Conservation (phyloP, 2,797 vertebrate genomes). For the Ciconia nigra region DNA sequence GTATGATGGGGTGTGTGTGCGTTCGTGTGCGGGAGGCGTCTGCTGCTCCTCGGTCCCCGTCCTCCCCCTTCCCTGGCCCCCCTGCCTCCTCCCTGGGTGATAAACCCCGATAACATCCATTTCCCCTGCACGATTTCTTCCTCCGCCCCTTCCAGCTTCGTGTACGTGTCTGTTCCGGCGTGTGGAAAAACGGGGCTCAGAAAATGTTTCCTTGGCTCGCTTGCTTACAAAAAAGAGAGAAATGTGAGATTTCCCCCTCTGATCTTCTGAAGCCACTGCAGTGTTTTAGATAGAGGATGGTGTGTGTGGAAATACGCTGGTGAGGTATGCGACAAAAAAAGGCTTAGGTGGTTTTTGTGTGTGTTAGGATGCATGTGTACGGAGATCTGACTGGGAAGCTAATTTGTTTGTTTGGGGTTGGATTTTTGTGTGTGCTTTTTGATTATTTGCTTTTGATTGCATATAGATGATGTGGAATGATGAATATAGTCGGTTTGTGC, state of each 20-base stretch:
- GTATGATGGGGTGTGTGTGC: conserved; percentile 59
- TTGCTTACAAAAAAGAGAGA: background rate
- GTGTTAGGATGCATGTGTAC: background rate
- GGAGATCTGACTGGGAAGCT: background rate
- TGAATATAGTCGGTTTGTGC: background rate
- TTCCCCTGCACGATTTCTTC: background rate
- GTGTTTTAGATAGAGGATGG: background rate
- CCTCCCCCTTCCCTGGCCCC: background rate
- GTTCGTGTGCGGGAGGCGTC: background rate
- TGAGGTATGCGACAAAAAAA: conserved; percentile 4
- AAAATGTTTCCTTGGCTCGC: background rate
- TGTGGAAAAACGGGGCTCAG: background rate
- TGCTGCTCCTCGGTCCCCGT: background rate
- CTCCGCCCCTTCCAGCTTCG: background rate
- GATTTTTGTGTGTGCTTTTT: background rate
- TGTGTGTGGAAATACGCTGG: background rate
- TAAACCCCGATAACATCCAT: background rate
- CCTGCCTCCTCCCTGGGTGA: background rate
- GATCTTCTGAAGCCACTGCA: background rate
- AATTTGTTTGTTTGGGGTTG: background rate
- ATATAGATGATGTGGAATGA: background rate
- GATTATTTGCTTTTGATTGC: background rate
- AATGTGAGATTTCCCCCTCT: background rate
- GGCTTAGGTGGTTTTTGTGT: background rate
- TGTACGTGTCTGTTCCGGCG: background rate